These are phyloP conservation scores for Andricus quercusramuli DNA, from an alignment of 2,888 invertebrate species.

Conservation along the genomic window DNA sequence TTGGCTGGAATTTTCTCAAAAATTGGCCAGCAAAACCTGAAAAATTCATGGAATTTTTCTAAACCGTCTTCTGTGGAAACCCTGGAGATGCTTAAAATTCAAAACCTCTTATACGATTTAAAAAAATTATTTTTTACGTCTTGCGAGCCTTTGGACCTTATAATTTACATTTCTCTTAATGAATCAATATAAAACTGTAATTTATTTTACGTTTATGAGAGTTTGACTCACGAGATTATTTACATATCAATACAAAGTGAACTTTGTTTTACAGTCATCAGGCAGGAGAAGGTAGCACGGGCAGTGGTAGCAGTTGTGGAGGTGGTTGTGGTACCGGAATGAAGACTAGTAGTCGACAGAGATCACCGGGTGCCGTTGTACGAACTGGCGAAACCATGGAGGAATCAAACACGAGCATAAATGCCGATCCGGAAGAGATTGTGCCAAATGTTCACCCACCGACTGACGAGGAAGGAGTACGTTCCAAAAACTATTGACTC, in stretches of 20 bases:
- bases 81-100: too few relatives aligned
- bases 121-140: too few relatives aligned
- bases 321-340: constrained; percentile 64
- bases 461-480: constrained; percentile 74
- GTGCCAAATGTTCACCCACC: constrained; percentile 72
- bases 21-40: too few relatives aligned
- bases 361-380: constrained; percentile 74
- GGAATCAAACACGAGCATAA: constrained; percentile 69
- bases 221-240: constrained; percentile 27
- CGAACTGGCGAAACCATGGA: constrained; percentile 71
- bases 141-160: not conserved
- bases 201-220: not conserved
- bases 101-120: too few relatives aligned
- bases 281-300: constrained; percentile 73
- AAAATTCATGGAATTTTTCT: too few relatives aligned
- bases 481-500: constrained; percentile 47
- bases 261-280: constrained; percentile 64
- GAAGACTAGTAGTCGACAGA: constrained; percentile 71
- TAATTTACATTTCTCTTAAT: not conserved
- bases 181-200: not conserved
- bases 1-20: too few relatives aligned
- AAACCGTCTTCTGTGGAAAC: too few relatives aligned
- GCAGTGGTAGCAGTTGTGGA: constrained; percentile 73
- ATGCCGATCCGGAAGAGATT: constrained; percentile 73
- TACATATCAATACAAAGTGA: constrained; percentile 21